Percentiles rank a stretch among this genome's conserved stretches.
These are phyloP conservation scores for Synaphobranchus kaupii DNA, from an alignment of 2,797 vertebrate genomes.

Conservation along the genomic window DNA sequence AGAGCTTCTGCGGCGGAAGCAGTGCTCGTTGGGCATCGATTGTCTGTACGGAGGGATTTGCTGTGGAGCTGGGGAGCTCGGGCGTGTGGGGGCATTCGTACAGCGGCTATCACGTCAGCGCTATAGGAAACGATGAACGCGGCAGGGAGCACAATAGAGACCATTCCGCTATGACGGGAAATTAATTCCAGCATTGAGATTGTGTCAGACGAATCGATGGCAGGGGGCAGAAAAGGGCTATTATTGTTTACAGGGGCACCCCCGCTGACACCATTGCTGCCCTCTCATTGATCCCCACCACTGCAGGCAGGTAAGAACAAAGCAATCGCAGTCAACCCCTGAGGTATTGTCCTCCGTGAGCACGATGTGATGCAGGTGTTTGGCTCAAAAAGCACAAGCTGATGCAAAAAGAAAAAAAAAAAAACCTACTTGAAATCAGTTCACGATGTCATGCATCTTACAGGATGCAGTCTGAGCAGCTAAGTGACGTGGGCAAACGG, in stretches of 20 bases:
- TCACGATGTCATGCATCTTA: background rate
- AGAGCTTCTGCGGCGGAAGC: background rate
- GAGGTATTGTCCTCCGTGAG: conserved; percentile 21
- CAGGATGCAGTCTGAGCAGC: background rate
- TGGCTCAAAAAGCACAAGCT: background rate
- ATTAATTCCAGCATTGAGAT: conserved; percentile 46
- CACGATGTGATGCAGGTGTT: conserved; percentile 42
- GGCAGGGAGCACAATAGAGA: conserved; percentile 46
- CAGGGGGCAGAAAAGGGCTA: conserved; percentile 50
- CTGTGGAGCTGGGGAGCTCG: background rate
- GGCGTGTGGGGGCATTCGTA: background rate
- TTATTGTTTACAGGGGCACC: conserved; percentile 39
- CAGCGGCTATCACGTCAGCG: no score
- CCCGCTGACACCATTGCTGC: conserved; percentile 28
- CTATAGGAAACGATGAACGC: background rate
- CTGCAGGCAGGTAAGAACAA: conserved; percentile 17
- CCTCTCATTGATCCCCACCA: conserved; percentile 9
- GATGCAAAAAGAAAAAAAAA: background rate
- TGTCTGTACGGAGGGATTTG: background rate
- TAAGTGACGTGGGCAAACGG: background rate
- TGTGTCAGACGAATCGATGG: conserved; percentile 56
- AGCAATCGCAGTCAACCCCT: conserved; percentile 28
- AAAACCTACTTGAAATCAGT: background rate
- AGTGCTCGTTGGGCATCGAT: background rate
- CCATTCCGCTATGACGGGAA: conserved; percentile 41